Base-by-base conservation (phyloP, 2,888 invertebrate genomes). In the Hirtodrosophila alboralis region DNA sequence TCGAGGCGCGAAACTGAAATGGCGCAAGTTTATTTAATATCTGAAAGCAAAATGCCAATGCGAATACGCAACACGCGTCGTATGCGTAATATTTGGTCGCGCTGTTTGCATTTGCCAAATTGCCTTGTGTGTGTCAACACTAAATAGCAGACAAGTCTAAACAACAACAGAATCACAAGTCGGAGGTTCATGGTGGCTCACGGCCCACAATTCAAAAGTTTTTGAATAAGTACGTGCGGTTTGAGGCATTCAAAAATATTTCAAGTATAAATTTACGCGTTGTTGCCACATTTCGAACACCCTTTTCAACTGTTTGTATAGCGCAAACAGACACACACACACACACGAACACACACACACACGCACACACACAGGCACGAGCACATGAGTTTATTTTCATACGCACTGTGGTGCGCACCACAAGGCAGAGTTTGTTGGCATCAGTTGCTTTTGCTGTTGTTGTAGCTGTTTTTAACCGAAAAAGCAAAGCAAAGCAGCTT, bases 51-150 rank as follows among this genome's bases (percentile, higher is more conserved):
- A 62, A 34, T 56, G 54, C 45, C 23, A 23, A 23, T 23, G 23
- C 23, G 23, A 23, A 8, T 23, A 6, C 27, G 21, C 23, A 36
- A 38, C 13, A 53, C 64, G 60, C 45, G 59, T 31, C 74, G 69
- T 65, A 76, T 69, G 74, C 61, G 83, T 59, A 74, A 71, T 85
- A 60, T 66, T 71, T 34, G 53, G 54, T 75, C 74, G 83, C 78
- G 80, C 84, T 87, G 87, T 85, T 87, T 87, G 86, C 87, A 81
- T 85, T 84, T 83, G 75, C 84, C 73, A 84, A 88, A 88, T 88
- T 87, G 88, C 84, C 83, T 83, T 23, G 23, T 74, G 87, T 87
- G 84, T 88, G 89, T 89, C 89, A 88, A 88, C 89, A 88, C 84
- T 73, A 86, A 89, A 89, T 89, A 77, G 80, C 71, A 81, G 75